A percentile compares a stretch with the other conserved stretches of the same genome.
These are phyloP conservation scores for Spinibarbus caldwelli DNA, from an alignment of 2,797 vertebrate species.

Conservation along the genomic window DNA sequence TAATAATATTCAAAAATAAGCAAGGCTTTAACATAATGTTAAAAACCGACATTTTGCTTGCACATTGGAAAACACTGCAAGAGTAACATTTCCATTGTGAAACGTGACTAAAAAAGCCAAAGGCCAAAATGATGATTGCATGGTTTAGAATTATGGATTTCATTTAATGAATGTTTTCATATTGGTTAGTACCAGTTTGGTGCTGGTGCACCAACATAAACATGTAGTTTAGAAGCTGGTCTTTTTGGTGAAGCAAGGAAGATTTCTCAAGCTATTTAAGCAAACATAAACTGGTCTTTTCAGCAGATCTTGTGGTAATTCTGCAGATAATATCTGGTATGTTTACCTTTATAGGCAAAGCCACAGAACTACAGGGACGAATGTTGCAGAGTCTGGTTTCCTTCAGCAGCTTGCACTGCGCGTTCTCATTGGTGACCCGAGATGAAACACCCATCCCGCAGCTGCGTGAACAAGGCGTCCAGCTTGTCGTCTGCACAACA, in stretches of 20 bases:
- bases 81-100: neutral
- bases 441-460: slow-evolving; percentile 86
- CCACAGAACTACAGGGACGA: slow-evolving; percentile 79
- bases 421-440: slow-evolving; percentile 83
- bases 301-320: neutral
- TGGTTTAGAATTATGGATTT: neutral
- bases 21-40: neutral
- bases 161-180: neutral
- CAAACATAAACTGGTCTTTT: neutral
- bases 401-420: slow-evolving; percentile 81
- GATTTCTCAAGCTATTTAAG: neutral
- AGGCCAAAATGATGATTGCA: neutral
- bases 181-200: neutral
- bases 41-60: neutral
- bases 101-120: neutral
- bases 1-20: neutral
- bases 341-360: slow-evolving; percentile 79
- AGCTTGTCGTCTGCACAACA: slow-evolving; percentile 80
- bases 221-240: neutral
- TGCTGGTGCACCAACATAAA: neutral
- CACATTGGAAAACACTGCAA: neutral
- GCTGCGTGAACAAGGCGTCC: slow-evolving; percentile 84
- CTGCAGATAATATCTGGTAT: neutral
- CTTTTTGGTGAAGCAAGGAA: neutral
- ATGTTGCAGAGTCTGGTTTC: slow-evolving; percentile 84